Evolutionary conservation across 2,797 vertebrate genomes (phyloP).

Genomic region (Melanogrammus aeglefinus): DNA sequence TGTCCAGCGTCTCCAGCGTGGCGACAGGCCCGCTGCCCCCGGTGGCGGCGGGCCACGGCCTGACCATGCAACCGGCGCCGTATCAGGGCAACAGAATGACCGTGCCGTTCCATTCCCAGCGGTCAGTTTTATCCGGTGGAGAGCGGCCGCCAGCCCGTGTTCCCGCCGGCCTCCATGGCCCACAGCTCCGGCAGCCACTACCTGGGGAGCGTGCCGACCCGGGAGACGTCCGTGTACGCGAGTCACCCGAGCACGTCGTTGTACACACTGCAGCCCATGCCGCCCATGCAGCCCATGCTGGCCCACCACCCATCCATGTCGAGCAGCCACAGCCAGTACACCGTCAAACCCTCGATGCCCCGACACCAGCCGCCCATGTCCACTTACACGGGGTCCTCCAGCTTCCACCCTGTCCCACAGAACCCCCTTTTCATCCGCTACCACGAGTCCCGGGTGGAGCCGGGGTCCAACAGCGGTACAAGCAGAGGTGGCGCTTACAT

Average conservation of each 20-base stretch:
- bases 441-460: slow-evolving; percentile 39
- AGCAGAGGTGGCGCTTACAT: slow-evolving; percentile 61
- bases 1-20: slow-evolving; percentile 48
- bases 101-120: not conserved
- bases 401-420: slow-evolving; percentile 51
- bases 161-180: not conserved
- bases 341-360: slow-evolving; percentile 31
- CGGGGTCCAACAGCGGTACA: slow-evolving; percentile 25
- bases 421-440: slow-evolving; percentile 63
- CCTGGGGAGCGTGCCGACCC: not conserved
- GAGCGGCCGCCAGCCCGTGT: not conserved
- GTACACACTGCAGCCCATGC: not conserved
- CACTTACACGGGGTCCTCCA: slow-evolving; percentile 50
- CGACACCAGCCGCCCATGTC: slow-evolving; percentile 45
- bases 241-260: not conserved
- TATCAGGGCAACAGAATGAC: not conserved
- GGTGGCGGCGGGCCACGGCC: slow-evolving; percentile 32
- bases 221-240: not conserved
- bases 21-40: slow-evolving; percentile 20
- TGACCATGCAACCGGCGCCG: slow-evolving; percentile 30
- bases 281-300: not conserved
- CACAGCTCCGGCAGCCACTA: not conserved
- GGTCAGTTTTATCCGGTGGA: not conserved
- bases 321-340: not conserved
- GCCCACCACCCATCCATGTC: not conserved